phyloP scores from a whole-genome alignment of 2,888 invertebrate species.

The Chrysomela aeneicollis region DNA sequence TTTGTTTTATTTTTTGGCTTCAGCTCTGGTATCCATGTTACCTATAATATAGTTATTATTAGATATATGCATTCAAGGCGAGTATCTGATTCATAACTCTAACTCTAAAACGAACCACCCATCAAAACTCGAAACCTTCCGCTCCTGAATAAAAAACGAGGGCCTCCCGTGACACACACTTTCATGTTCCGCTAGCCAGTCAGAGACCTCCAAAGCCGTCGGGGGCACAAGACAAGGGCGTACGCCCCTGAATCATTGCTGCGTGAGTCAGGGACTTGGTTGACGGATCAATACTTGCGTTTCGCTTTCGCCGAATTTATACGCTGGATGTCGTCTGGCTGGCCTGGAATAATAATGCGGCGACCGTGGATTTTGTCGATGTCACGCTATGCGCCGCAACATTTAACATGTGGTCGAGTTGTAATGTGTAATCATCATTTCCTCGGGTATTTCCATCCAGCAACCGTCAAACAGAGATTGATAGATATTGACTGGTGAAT shows the following conservation, averaged over 20 bases:
- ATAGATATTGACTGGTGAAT: too few species aligned
- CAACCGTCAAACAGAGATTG: too few species aligned
- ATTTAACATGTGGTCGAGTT: not conserved
- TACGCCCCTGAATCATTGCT: constrained; percentile 37
- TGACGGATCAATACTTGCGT: constrained; percentile 37
- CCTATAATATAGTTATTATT: too few species aligned
- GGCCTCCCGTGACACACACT: not conserved
- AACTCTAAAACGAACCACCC: too few species aligned
- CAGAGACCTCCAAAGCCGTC: too few species aligned
- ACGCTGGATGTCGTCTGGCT: not conserved
- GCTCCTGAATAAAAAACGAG: not conserved
- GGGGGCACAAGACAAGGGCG: not conserved
- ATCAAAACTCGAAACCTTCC: too few species aligned
- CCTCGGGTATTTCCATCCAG: not conserved
- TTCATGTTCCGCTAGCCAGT: not conserved
- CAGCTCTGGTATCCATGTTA: too few species aligned
- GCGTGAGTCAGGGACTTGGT: constrained; percentile 27
- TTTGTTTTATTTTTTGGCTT: too few species aligned
- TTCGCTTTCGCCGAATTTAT: constrained; percentile 12
- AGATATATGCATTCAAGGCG: too few species aligned
- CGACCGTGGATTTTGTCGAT: not conserved
- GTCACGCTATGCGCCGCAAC: not conserved
- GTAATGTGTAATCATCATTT: not conserved
- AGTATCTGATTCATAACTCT: too few species aligned
- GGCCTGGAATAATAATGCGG: not conserved